Evolutionary conservation across 2,113 vertebrate genomes (phyloP).

Genomic region (Muscicapa adusta): DNA sequence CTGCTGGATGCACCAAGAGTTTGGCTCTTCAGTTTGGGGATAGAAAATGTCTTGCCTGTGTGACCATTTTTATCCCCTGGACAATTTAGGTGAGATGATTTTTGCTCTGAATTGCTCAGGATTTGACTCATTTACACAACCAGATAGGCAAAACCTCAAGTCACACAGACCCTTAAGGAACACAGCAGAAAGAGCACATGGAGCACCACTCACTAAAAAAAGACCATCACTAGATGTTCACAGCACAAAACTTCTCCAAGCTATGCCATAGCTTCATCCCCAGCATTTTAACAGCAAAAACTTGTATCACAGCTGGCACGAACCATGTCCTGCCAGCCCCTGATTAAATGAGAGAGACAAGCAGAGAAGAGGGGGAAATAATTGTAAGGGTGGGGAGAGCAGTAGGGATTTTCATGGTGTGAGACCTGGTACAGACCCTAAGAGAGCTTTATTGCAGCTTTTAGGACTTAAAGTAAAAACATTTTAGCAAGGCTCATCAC

Average conservation of each 20-base stretch:
- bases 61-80: neutral
- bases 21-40: rapidly evolving
- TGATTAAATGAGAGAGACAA: neutral
- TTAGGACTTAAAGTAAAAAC: neutral
- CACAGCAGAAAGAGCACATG: neutral
- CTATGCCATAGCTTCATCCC: neutral
- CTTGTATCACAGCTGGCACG: neutral
- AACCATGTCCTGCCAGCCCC: neutral
- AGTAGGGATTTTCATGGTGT: neutral
- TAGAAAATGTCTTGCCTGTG: neutral
- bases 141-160: neutral
- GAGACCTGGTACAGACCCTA: neutral
- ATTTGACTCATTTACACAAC: neutral
- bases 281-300: neutral
- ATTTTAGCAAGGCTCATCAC: neutral
- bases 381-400: neutral
- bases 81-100: neutral
- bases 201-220: neutral
- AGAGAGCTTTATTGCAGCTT: neutral
- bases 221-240: neutral
- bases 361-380: neutral
- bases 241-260: neutral
- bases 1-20: neutral
- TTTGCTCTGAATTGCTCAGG: neutral
- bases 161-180: neutral